phyloP scores from a whole-genome alignment of 2,888 invertebrate genomes.

The Baccha elongata region DNA sequence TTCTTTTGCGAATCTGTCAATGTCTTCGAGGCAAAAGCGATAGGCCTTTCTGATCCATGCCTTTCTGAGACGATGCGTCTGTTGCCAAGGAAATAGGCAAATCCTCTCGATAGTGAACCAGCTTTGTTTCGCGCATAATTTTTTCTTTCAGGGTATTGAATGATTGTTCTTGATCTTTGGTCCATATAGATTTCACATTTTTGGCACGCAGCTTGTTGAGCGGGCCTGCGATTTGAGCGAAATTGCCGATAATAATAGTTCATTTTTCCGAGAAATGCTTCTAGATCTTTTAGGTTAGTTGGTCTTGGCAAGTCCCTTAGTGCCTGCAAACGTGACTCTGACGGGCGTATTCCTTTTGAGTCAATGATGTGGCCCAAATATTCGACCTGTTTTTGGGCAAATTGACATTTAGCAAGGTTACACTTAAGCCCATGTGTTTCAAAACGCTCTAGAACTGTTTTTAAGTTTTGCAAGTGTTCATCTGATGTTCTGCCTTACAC shows the following conservation, averaged over 20 bases:
- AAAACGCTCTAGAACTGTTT: slow-evolving; percentile 15
- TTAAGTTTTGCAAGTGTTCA: slow-evolving; percentile 1
- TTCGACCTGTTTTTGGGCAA: slow-evolving; percentile 5
- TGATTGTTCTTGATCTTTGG: too few relatives aligned
- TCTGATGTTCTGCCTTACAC: background rate
- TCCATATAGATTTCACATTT: too few relatives aligned
- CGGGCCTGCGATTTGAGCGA: background rate
- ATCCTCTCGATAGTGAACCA: too few relatives aligned
- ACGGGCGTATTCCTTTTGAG: slow-evolving; percentile 18
- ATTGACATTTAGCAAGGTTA: background rate
- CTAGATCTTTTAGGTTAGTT: background rate
- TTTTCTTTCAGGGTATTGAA: too few relatives aligned
- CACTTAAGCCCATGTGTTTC: slow-evolving; percentile 1
- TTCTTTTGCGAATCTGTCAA: too few relatives aligned
- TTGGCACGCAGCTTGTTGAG: background rate
- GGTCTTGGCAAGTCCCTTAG: too few relatives aligned
- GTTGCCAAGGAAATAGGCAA: too few relatives aligned
- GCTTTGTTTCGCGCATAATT: too few relatives aligned
- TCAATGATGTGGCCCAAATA: too few relatives aligned
- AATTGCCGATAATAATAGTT: slow-evolving; percentile 1
- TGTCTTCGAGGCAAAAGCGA: too few relatives aligned
- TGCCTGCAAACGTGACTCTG: background rate
- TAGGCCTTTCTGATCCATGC: too few relatives aligned
- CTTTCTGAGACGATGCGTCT: too few relatives aligned
- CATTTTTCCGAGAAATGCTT: background rate